A percentile compares a stretch with the other conserved stretches of the same genome.
Evolutionary conservation across 2,797 vertebrate genomes (phyloP).

Genomic region (Mustela erminea): DNA sequence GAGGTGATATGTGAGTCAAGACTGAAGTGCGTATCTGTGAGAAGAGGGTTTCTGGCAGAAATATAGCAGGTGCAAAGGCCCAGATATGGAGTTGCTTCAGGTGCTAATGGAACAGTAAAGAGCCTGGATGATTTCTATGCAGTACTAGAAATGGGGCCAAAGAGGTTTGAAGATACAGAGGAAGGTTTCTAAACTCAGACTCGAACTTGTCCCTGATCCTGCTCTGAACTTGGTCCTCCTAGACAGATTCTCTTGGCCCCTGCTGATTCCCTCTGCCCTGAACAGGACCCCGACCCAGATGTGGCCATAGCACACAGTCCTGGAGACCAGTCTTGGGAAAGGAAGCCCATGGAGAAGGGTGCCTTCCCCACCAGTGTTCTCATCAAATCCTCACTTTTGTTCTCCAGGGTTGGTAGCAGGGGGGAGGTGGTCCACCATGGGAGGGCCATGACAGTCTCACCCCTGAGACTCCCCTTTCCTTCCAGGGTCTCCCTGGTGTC

Average conservation of each 20-base stretch:
- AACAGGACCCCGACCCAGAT: neutral
- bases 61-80: neutral
- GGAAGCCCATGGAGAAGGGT: neutral
- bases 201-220: neutral
- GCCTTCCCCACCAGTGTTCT: neutral
- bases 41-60: neutral
- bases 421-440: fast-evolving
- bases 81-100: fast-evolving
- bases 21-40: fast-evolving
- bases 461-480: neutral
- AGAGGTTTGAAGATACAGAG: neutral
- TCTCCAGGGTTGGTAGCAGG: neutral
- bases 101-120: neutral
- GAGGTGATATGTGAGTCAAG: neutral
- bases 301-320: neutral
- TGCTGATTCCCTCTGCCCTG: neutral
- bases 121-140: neutral
- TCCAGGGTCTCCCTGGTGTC: neutral
- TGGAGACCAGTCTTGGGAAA: neutral
- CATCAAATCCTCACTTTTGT: neutral
- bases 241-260: neutral
- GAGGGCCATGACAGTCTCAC: too few species aligned
- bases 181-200: neutral
- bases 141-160: neutral
- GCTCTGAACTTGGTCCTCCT: neutral